Evolutionary conservation across 2,888 invertebrate species (phyloP).

Genomic region (Cephonodes hylas): DNA sequence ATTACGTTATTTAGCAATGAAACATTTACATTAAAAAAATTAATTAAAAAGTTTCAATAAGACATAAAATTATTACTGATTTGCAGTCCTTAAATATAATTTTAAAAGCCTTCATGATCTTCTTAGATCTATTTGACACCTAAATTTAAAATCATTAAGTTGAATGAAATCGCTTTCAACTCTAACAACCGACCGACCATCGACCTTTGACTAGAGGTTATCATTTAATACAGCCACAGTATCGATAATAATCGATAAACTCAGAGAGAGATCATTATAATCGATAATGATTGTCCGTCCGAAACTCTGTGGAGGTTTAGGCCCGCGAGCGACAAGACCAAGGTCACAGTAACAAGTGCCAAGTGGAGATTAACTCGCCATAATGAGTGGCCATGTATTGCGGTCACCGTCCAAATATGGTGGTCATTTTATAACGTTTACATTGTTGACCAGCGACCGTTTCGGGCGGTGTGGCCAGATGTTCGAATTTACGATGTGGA

Average conservation of each 20-base stretch:
- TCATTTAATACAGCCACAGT: neutral
- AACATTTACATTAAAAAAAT: too few species aligned
- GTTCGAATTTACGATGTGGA: neutral
- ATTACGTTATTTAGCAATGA: too few species aligned
- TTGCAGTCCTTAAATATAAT: too few species aligned
- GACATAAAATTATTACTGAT: too few species aligned
- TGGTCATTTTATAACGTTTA: neutral
- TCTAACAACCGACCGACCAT: neutral
- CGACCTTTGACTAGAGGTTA: neutral
- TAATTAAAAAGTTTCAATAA: too few species aligned
- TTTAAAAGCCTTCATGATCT: too few species aligned
- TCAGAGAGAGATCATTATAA: neutral
- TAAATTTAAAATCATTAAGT: too few species aligned
- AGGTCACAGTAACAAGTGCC: neutral
- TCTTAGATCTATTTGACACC: too few species aligned
- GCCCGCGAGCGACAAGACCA: neutral
- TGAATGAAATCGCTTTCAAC: too few species aligned
- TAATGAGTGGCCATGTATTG: neutral
- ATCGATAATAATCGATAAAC: neutral
- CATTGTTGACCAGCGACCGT: neutral
- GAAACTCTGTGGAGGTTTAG: neutral
- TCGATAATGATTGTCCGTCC: neutral
- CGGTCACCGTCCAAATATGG: neutral
- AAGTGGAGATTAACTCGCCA: neutral
- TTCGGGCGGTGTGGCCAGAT: neutral